These are phyloP conservation scores for Hyles euphorbiae DNA, from an alignment of 1,140 invertebrate species.

Conservation along the genomic window DNA sequence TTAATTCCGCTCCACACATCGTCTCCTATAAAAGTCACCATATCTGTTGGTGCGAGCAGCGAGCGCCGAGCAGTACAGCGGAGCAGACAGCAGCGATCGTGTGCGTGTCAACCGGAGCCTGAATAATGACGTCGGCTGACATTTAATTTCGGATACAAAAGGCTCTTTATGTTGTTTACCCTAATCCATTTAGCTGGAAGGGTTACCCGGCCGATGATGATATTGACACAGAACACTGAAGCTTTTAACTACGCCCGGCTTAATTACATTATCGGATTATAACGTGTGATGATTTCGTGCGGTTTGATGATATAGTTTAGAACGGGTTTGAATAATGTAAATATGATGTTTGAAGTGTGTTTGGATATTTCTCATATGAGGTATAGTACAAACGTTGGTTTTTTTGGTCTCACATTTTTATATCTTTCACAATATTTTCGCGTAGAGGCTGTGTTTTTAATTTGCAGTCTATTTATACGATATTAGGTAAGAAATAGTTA, in stretches of 20 bases:
- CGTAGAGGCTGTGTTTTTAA: too few relatives aligned
- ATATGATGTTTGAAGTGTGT: too few relatives aligned
- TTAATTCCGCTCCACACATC: neutral
- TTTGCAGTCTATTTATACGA: too few relatives aligned
- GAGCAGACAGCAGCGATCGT: slow-evolving; percentile 22
- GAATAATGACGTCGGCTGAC: slow-evolving; percentile 68
- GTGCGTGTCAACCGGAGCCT: slow-evolving; percentile 46
- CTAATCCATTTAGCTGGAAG: slow-evolving; percentile 58
- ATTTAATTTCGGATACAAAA: slow-evolving; percentile 73
- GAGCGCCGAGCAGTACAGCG: slow-evolving; percentile 1
- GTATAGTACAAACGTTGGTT: too few relatives aligned
- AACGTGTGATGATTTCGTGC: neutral
- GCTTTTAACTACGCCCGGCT: slow-evolving; percentile 50
- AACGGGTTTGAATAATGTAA: neutral
- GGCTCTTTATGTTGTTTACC: slow-evolving; percentile 70
- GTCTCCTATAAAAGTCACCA: neutral
- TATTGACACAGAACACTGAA: slow-evolving; percentile 49
- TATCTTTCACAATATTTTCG: too few relatives aligned
- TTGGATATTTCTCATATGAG: too few relatives aligned
- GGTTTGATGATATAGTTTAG: neutral
- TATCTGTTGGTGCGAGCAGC: slow-evolving; percentile 5
- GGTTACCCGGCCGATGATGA: slow-evolving; percentile 31
- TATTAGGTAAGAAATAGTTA: too few relatives aligned
- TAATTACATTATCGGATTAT: slow-evolving; percentile 48
- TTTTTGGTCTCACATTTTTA: too few relatives aligned